Percentiles rank a stretch among this genome's conserved stretches.
These are phyloP conservation scores for Calameuta idolon DNA, from an alignment of 2,888 invertebrate genomes.

Conservation along the genomic window DNA sequence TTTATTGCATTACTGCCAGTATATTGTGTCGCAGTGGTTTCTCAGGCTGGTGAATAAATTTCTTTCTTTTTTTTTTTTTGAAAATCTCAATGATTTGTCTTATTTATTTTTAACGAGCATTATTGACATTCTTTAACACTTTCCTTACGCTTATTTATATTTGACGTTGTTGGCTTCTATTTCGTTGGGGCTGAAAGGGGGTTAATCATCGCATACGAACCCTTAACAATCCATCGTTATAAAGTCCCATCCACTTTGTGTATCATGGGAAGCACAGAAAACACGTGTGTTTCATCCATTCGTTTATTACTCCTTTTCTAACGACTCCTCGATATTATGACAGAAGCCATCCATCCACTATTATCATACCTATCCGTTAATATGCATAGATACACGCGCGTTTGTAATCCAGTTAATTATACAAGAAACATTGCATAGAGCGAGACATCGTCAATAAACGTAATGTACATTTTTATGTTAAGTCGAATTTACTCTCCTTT, in stretches of 20 bases:
- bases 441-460: conserved; percentile 58
- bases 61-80: not conserved
- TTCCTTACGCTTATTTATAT: not conserved
- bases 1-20: not conserved
- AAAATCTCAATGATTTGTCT: not conserved
- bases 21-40: not conserved
- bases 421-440: conserved; percentile 48
- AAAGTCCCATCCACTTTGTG: not conserved
- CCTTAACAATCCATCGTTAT: not conserved
- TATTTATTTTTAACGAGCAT: not conserved
- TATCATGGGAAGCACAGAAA: not conserved
- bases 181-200: not conserved
- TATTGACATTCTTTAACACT: not conserved
- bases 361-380: not conserved
- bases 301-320: not conserved
- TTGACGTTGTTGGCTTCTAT: not conserved
- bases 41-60: not conserved
- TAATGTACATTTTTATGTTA: conserved; percentile 61
- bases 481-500: not conserved
- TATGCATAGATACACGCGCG: conserved; percentile 25
- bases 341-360: not conserved
- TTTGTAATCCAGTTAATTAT: conserved; percentile 57
- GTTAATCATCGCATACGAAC: not conserved
- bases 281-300: not conserved
- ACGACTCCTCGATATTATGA: not conserved